phyloP scores from a whole-genome alignment of 2,113 vertebrate species.

The Smithornis capensis region DNA sequence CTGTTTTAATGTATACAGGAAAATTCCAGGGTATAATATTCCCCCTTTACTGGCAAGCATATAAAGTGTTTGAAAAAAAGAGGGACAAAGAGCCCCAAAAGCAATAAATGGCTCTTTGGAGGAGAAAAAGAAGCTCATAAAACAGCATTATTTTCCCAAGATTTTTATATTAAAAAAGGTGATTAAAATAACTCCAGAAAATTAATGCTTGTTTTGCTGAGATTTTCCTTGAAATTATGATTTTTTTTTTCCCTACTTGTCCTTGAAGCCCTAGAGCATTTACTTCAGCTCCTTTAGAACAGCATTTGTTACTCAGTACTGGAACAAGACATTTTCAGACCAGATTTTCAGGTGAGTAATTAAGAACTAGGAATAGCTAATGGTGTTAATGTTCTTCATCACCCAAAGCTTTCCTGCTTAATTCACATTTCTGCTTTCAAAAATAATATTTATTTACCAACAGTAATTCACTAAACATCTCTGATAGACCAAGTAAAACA shows the following conservation, averaged over 20 bases:
- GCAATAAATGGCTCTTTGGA: slow-evolving; percentile 28
- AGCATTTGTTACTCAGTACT: neutral
- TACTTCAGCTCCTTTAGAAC: neutral
- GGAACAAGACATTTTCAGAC: neutral
- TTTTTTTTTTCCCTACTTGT: neutral
- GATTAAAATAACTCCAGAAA: slow-evolving; percentile 39
- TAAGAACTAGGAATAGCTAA: neutral
- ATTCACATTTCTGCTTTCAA: neutral
- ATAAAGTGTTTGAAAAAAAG: slow-evolving; percentile 32
- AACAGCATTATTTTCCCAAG: slow-evolving; percentile 9
- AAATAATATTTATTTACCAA: neutral
- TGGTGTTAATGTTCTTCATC: neutral
- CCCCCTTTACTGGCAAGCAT: slow-evolving; percentile 45
- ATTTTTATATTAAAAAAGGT: slow-evolving; percentile 18
- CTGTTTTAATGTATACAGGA: neutral
- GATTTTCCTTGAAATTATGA: neutral
- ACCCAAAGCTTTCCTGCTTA: neutral
- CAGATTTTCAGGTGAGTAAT: neutral
- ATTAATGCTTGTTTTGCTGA: neutral
- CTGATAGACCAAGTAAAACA: neutral
- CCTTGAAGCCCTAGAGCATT: neutral
- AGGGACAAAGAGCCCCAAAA: neutral
- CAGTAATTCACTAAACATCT: neutral
- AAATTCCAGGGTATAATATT: slow-evolving; percentile 55
- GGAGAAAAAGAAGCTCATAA: neutral